phyloP scores from a whole-genome alignment of 2,113 vertebrate genomes.

The Istiophorus platypterus region DNA sequence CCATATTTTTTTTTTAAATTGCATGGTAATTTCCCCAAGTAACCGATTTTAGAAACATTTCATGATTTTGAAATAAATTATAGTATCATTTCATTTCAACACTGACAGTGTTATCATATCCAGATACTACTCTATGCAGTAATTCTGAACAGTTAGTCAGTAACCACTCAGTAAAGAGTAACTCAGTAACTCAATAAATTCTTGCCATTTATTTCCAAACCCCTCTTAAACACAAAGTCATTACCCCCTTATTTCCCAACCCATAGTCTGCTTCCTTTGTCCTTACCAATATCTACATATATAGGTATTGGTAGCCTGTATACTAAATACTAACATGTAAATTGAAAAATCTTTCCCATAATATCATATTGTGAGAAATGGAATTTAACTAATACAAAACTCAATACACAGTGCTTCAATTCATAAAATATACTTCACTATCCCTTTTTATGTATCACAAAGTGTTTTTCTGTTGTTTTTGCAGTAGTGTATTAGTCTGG shows the following conservation, averaged over 20 bases:
- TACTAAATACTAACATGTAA: not conserved
- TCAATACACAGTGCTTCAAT: not conserved
- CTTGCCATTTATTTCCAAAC: not conserved
- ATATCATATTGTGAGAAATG: not conserved
- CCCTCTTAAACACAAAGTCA: not conserved
- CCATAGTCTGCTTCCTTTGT: not conserved
- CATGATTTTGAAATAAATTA: too few relatives aligned
- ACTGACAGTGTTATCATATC: too few relatives aligned
- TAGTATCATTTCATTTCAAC: too few relatives aligned
- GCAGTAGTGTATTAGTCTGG: conserved; percentile 21
- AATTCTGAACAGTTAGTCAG: not conserved
- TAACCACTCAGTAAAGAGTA: too few relatives aligned
- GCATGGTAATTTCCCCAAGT: too few relatives aligned
- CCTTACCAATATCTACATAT: not conserved
- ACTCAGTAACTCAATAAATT: too few relatives aligned
- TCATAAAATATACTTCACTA: not conserved
- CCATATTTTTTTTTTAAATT: too few relatives aligned
- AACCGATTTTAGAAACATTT: too few relatives aligned
- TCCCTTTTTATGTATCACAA: conserved; percentile 11
- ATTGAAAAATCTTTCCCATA: not conserved
- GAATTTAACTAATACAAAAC: not conserved
- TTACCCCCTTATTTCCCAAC: not conserved
- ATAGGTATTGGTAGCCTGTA: not conserved
- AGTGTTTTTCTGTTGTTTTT: conserved; percentile 29
- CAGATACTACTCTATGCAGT: not conserved